A percentile compares a stretch with the other conserved stretches of the same genome.
Evolutionary conservation across 1,140 invertebrate genomes (phyloP).

Genomic region (Sycobia sp.): DNA sequence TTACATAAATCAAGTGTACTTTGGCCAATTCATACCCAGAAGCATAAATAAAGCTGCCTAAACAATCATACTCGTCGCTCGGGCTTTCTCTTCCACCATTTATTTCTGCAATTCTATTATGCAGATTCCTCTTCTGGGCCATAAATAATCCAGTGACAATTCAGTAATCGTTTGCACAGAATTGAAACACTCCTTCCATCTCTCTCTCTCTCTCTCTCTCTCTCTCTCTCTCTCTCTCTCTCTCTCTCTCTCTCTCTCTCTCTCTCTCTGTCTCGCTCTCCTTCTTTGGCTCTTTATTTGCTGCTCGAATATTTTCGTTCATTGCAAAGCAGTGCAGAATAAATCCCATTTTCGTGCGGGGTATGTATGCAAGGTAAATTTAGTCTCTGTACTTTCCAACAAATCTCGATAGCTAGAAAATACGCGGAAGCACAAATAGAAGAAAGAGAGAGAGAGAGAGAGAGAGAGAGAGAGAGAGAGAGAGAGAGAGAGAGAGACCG

Average conservation of each 20-base stretch:
- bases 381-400: constrained; percentile 8
- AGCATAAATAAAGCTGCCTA: background rate
- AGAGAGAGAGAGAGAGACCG: constrained; percentile 6
- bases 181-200: background rate
- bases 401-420: constrained; percentile 24
- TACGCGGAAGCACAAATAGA: background rate
- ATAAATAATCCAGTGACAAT: constrained; percentile 16
- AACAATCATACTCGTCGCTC: background rate
- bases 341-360: constrained; percentile 8
- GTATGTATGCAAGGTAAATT: constrained; percentile 20
- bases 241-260: no score
- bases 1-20: no score
- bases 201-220: background rate
- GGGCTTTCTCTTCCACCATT: no score
- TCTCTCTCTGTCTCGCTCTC: no score
- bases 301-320: constrained; percentile 1
- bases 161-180: constrained; percentile 2
- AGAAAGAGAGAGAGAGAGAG: no score
- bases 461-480: background rate
- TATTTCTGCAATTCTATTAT: no score
- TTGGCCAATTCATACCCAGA: no score
- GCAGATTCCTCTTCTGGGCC: no score
- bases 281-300: no score
- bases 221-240: background rate
- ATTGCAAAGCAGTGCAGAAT: constrained; percentile 12